phyloP scores from a whole-genome alignment of 2,888 invertebrate genomes.

The Drosophila fulvimacula region DNA sequence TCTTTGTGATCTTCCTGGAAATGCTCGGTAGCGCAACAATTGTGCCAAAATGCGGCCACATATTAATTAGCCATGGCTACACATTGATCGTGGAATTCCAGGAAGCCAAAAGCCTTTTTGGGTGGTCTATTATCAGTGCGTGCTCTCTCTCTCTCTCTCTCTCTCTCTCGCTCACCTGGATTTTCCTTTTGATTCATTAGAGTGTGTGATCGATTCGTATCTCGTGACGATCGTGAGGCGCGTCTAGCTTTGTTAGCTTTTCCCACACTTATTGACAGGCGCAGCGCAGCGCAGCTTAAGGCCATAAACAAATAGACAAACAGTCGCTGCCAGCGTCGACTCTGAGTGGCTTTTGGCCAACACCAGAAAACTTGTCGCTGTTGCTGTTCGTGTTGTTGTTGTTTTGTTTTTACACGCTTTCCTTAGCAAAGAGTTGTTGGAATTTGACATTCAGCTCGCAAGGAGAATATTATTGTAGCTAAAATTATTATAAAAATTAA shows the following conservation, averaged over 20 bases:
- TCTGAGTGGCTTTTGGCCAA: conserved; percentile 72
- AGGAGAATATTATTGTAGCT: not conserved
- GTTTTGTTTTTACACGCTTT: conserved; percentile 29
- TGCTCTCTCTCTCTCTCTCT: not conserved
- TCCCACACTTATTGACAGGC: conserved; percentile 75
- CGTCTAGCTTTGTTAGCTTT: conserved; percentile 72
- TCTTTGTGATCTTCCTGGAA: conserved; percentile 59
- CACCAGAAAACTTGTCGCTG: conserved; percentile 39
- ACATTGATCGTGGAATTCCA: conserved; percentile 50
- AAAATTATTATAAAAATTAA: too few species aligned
- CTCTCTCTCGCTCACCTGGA: not conserved
- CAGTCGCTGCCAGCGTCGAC: conserved; percentile 51
- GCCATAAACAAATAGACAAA: conserved; percentile 77
- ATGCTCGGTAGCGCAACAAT: conserved; percentile 68
- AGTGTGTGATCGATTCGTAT: conserved; percentile 37
- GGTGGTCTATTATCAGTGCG: conserved; percentile 53
- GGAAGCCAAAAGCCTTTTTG: conserved; percentile 52
- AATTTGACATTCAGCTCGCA: not conserved
- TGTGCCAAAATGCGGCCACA: conserved; percentile 72
- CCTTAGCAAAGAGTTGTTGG: conserved; percentile 4
- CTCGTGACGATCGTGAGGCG: conserved; percentile 50
- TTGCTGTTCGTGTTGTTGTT: not conserved
- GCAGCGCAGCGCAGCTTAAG: conserved; percentile 57
- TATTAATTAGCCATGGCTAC: conserved; percentile 69
- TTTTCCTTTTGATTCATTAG: conserved; percentile 19